These are phyloP conservation scores for Prietella phreatophila DNA, from an alignment of 2,113 vertebrate genomes.

Conservation along the genomic window DNA sequence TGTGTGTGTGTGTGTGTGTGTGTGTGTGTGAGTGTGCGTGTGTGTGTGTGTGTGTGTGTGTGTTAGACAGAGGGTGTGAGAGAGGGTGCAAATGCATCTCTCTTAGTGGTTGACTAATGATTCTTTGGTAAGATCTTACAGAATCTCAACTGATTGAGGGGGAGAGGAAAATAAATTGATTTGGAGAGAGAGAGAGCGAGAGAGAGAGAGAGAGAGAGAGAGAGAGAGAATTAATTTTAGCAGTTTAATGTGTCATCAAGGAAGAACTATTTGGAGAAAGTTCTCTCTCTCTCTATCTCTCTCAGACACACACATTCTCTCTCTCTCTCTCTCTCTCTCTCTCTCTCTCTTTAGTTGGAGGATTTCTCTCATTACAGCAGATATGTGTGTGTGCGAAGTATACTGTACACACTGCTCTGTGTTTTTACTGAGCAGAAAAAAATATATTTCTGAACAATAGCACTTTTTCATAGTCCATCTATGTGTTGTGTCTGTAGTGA, in stretches of 20 bases:
- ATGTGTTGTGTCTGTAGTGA: neutral
- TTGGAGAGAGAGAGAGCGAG: neutral
- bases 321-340: too few species aligned
- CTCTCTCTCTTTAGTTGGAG: neutral
- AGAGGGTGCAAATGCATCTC: neutral
- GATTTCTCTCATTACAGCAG: neutral
- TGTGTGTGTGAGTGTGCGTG: constrained; percentile 16
- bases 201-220: neutral
- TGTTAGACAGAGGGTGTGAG: neutral
- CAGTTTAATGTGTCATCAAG: neutral
- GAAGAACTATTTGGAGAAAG: neutral
- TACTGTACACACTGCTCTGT: neutral
- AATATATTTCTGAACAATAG: neutral
- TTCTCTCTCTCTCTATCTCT: neutral
- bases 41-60: neutral
- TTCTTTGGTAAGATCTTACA: neutral
- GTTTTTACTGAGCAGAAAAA: neutral
- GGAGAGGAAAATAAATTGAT: neutral
- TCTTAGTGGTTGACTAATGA: neutral
- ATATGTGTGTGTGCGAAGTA: neutral
- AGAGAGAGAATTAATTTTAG: constrained; percentile 15
- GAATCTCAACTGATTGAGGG: neutral
- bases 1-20: too few species aligned
- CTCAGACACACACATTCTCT: too few species aligned
- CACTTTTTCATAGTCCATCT: neutral